These are phyloP conservation scores for Drosophila setifemur DNA, from an alignment of 1,140 invertebrate genomes.

Conservation along the genomic window DNA sequence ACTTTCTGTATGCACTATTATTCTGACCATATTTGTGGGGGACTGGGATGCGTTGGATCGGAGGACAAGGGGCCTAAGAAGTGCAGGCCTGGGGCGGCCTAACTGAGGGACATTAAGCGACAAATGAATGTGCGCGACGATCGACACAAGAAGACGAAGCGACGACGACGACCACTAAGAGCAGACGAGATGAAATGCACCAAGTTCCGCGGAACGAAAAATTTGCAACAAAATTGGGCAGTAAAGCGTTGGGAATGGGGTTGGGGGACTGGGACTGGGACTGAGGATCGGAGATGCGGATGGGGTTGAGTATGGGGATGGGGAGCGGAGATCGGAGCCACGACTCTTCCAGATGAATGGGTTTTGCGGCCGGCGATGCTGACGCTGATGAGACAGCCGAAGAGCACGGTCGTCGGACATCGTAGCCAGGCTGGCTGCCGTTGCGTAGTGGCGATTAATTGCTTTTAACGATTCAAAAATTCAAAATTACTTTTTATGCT, in stretches of 20 bases:
- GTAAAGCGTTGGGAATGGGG: conserved; percentile 60
- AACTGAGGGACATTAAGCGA: conserved; percentile 79
- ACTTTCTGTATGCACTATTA: background rate
- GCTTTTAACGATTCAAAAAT: conserved; percentile 81
- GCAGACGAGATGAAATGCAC: conserved; percentile 76
- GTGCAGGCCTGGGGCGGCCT: conserved; percentile 28
- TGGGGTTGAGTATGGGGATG: background rate
- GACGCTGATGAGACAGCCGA: conserved; percentile 30
- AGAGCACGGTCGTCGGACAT: background rate
- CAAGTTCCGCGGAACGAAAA: conserved; percentile 79
- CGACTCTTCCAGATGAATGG: conserved; percentile 38
- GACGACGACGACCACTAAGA: conserved; percentile 35
- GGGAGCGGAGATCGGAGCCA: background rate
- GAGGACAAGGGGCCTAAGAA: background rate
- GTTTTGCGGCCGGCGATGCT: conserved; percentile 11
- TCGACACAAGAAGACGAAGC: conserved; percentile 51
- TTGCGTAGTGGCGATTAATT: conserved; percentile 79
- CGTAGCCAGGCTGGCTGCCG: conserved; percentile 72
- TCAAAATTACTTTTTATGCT: conserved; percentile 79
- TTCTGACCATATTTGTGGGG: conserved; percentile 4
- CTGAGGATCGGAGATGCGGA: background rate
- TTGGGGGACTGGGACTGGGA: conserved; percentile 15
- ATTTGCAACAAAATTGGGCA: conserved; percentile 79
- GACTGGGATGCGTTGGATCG: conserved; percentile 16
- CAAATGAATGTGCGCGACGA: conserved; percentile 77